These are phyloP conservation scores for Sepiola atlantica DNA, from an alignment of 2,888 invertebrate species.

Conservation along the genomic window DNA sequence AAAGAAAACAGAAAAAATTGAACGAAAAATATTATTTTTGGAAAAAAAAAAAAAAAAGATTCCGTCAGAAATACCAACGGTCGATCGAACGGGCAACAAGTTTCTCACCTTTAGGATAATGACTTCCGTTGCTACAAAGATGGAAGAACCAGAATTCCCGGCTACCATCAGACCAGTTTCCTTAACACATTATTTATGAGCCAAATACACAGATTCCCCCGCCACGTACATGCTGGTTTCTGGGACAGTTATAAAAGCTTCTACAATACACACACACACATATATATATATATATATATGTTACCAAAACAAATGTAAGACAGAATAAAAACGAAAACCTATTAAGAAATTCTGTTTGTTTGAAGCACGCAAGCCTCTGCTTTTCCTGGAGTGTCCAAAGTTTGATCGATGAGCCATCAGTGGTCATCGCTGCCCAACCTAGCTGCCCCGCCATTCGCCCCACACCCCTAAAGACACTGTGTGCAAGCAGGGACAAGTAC, in stretches of 20 bases:
- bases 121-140: not conserved
- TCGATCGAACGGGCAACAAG: too few relatives aligned
- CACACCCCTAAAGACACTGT: not conserved
- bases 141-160: not conserved
- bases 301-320: not conserved
- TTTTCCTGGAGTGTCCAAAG: slow-evolving; percentile 13
- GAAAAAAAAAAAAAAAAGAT: too few relatives aligned
- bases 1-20: too few relatives aligned
- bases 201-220: not conserved
- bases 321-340: not conserved
- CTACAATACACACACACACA: not conserved
- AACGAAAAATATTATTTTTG: too few relatives aligned
- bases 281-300: not conserved
- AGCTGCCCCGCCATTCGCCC: not conserved
- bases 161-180: not conserved
- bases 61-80: too few relatives aligned
- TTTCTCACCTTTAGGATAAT: not conserved
- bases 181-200: slow-evolving; percentile 20
- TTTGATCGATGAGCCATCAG: not conserved
- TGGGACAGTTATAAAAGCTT: not conserved
- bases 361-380: not conserved
- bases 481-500: not conserved
- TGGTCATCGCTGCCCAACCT: not conserved
- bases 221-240: not conserved
- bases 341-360: not conserved